phyloP scores from a whole-genome alignment of 1,140 invertebrate species.

The Hylaeus volcanicus region DNA sequence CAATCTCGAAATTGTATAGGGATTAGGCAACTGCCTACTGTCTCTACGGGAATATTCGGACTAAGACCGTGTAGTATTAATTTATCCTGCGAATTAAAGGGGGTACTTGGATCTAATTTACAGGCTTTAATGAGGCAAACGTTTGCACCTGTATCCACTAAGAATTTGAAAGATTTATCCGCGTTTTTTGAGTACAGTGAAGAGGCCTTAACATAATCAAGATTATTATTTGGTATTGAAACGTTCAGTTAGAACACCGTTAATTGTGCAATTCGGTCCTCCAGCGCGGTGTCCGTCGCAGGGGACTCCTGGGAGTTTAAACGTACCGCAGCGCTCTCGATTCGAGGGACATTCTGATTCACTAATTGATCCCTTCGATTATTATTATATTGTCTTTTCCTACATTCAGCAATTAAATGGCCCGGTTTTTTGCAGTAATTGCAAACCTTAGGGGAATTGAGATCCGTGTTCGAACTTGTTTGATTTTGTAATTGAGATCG shows the following conservation, averaged over 20 bases:
- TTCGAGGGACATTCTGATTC: neutral
- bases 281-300: neutral
- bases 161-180: neutral
- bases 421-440: slow-evolving; percentile 15
- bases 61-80: neutral
- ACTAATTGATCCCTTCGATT: neutral
- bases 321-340: neutral
- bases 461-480: neutral
- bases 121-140: neutral
- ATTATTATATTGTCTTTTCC: neutral
- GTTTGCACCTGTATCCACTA: neutral
- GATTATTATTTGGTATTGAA: neutral
- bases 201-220: neutral
- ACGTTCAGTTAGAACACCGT: neutral
- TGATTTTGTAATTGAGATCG: neutral
- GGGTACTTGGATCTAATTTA: neutral
- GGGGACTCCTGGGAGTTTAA: neutral
- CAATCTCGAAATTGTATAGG: neutral
- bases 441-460: neutral
- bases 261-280: neutral
- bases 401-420: neutral
- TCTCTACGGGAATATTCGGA: neutral
- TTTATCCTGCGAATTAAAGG: neutral
- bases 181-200: neutral
- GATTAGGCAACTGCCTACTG: slow-evolving; percentile 1